These are phyloP conservation scores for Rhimphoctona megacephalus DNA, from an alignment of 2,888 invertebrate genomes.

Conservation along the genomic window DNA sequence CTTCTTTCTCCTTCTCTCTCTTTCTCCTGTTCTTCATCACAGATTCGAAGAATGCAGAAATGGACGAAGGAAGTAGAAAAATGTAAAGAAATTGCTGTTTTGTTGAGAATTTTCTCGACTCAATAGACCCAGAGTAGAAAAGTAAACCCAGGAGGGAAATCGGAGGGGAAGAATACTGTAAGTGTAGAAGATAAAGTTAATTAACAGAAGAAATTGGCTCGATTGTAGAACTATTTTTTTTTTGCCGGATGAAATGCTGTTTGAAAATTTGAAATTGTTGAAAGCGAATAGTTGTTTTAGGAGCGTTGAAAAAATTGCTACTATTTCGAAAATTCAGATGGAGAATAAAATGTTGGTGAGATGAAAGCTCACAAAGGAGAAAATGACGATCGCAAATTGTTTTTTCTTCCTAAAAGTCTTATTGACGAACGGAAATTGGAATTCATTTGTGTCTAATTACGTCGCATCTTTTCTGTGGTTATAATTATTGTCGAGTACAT, in stretches of 20 bases:
- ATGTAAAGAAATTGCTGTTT: background rate
- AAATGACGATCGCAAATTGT: background rate
- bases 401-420: background rate
- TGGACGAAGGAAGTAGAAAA: background rate
- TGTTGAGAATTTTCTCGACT: background rate
- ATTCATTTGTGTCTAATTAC: slow-evolving; percentile 29
- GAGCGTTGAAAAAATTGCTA: background rate
- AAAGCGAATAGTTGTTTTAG: background rate
- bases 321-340: background rate
- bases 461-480: slow-evolving; percentile 8
- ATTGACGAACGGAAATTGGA: slow-evolving; percentile 36
- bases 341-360: background rate
- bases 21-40: background rate
- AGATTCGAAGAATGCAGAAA: slow-evolving; percentile 31
- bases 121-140: background rate
- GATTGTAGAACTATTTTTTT: background rate
- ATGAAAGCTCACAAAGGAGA: background rate
- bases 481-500: slow-evolving; percentile 53
- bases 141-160: background rate
- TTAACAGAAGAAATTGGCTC: background rate
- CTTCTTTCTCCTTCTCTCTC: slow-evolving; percentile 6
- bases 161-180: background rate
- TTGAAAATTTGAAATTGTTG: background rate
- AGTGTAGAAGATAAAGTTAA: background rate
- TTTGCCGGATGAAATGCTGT: background rate